phyloP scores from a whole-genome alignment of 2,113 vertebrate genomes.

The Apeltes quadracus region DNA sequence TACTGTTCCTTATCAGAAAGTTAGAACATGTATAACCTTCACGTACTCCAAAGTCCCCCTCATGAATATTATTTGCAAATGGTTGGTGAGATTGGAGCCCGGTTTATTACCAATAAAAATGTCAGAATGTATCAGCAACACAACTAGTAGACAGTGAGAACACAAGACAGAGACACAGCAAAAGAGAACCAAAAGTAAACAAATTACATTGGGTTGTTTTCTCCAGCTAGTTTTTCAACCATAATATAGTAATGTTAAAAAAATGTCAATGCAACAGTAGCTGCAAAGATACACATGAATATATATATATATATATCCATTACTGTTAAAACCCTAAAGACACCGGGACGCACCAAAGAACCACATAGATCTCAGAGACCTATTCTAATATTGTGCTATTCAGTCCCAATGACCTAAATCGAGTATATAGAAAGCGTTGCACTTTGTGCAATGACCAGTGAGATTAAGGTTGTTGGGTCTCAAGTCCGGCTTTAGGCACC shows the following conservation, averaged over 20 bases:
- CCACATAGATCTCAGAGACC: not conserved
- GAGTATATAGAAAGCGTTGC: slow-evolving; percentile 24
- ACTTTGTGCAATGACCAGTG: slow-evolving; percentile 1
- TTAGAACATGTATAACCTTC: not conserved
- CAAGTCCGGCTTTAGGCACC: slow-evolving; percentile 1
- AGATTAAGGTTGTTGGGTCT: slow-evolving; percentile 27
- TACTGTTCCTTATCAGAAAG: not conserved
- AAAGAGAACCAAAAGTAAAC: not conserved
- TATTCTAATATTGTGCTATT: not conserved
- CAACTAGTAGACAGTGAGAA: not conserved
- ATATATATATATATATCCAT: not conserved
- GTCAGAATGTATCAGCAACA: not conserved
- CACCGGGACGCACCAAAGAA: not conserved
- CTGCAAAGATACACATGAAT: not conserved
- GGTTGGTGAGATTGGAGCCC: not conserved
- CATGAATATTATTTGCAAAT: not conserved
- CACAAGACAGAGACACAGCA: not conserved
- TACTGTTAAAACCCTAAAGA: not conserved
- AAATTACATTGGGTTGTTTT: not conserved
- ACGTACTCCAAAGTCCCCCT: not conserved
- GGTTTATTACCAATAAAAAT: not conserved
- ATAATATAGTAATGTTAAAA: not conserved
- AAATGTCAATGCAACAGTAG: not conserved
- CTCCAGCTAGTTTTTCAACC: slow-evolving; percentile 1
- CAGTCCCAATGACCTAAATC: slow-evolving; percentile 17